phyloP scores from a whole-genome alignment of 2,888 invertebrate species.

The Quadriops clusia region DNA sequence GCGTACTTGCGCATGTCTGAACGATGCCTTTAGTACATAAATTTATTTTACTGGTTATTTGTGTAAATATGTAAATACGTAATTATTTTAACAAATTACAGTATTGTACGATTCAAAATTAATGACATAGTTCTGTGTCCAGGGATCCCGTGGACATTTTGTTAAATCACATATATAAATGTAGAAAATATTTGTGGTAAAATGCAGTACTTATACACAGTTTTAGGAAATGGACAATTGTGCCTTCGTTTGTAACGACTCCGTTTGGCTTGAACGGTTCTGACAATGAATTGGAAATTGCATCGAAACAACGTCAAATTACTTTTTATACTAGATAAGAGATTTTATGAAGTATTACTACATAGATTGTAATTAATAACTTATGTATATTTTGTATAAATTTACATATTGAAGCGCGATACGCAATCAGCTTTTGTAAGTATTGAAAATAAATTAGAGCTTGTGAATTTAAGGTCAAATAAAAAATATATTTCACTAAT shows the following conservation, averaged over 20 bases:
- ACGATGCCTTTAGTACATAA: constrained; percentile 10
- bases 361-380: constrained; percentile 22
- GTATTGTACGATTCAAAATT: constrained; percentile 22
- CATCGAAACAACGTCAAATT: constrained; percentile 1
- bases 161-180: constrained; percentile 8
- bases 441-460: constrained; percentile 31
- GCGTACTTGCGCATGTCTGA: too few relatives aligned
- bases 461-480: constrained; percentile 30
- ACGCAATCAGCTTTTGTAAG: constrained; percentile 31
- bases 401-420: constrained; percentile 19
- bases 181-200: constrained; percentile 12
- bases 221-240: constrained; percentile 24
- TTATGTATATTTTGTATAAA: constrained; percentile 35
- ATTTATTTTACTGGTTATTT: constrained; percentile 20
- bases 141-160: constrained; percentile 3
- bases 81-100: constrained; percentile 17
- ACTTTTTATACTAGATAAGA: constrained; percentile 8
- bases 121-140: constrained; percentile 6
- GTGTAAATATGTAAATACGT: constrained; percentile 32
- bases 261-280: constrained; percentile 6
- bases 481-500: too few relatives aligned
- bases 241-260: constrained; percentile 30
- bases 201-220: constrained; percentile 27
- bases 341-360: constrained; percentile 19
- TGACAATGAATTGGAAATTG: not conserved